phyloP scores from a whole-genome alignment of 2,797 vertebrate genomes.

The Callimico goeldii region DNA sequence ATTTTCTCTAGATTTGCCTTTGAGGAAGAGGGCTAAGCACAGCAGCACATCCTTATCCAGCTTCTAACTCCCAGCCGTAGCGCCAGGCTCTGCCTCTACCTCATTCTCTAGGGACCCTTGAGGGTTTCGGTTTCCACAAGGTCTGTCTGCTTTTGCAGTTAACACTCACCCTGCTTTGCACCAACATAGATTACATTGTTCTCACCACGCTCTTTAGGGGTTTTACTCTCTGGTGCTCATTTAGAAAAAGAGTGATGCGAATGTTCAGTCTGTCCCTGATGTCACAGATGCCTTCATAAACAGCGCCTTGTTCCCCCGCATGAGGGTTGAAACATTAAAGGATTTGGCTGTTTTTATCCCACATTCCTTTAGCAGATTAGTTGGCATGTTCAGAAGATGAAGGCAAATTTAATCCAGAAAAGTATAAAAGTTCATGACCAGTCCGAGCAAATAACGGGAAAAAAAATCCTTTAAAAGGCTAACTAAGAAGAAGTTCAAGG shows the following conservation, averaged over 20 bases:
- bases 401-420: constrained; percentile 75
- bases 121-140: background rate
- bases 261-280: background rate
- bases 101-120: background rate
- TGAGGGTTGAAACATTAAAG: constrained; percentile 45
- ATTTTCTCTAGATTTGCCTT: background rate
- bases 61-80: background rate
- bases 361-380: constrained; percentile 69
- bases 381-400: constrained; percentile 61
- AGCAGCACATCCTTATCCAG: background rate
- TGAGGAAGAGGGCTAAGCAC: background rate
- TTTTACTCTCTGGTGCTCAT: background rate
- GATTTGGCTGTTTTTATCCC: constrained; percentile 50
- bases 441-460: constrained; percentile 57
- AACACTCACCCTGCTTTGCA: background rate
- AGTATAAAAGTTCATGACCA: constrained; percentile 68
- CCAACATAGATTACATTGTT: background rate
- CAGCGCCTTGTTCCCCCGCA: constrained; percentile 2
- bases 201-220: background rate
- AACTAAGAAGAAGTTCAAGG: constrained; percentile 65
- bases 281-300: constrained; percentile 54
- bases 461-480: constrained; percentile 63
- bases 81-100: background rate
- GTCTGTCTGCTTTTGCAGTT: background rate
- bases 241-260: constrained; percentile 9